phyloP scores from a whole-genome alignment of 2,888 invertebrate species.

The Pinctada fucata region DNA sequence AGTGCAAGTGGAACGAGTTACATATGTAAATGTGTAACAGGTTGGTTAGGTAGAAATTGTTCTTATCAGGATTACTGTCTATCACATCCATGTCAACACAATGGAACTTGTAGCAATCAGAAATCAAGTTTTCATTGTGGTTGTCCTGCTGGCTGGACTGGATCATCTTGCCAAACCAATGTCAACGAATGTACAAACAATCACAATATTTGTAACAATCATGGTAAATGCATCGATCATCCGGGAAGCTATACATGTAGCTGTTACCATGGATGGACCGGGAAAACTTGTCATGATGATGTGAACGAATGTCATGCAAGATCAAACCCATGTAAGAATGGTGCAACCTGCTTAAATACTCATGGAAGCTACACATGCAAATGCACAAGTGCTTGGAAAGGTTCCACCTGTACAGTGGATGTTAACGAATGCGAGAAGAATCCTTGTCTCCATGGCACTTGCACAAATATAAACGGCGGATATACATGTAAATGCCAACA shows the following conservation, averaged over 20 bases:
- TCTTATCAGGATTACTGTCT: conserved; percentile 10
- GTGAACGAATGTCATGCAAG: conserved; percentile 15
- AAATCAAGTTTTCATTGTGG: not conserved
- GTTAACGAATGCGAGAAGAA: conserved; percentile 16
- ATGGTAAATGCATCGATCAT: no score
- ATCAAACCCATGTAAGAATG: conserved; percentile 12
- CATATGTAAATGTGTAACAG: conserved; percentile 19
- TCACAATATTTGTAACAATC: no score
- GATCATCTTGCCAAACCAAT: conserved; percentile 17
- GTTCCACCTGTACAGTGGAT: conserved; percentile 11
- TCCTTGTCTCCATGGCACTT: conserved; percentile 14
- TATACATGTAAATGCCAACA: conserved; percentile 4
- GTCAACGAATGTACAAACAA: no score
- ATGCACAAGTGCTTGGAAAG: conserved; percentile 18
- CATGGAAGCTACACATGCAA: conserved; percentile 18
- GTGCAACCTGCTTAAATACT: conserved; percentile 22
- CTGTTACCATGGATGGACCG: no score
- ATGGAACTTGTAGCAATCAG: no score
- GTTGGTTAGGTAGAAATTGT: conserved; percentile 24
- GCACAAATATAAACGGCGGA: not conserved
- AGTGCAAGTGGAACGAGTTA: conserved; percentile 4
- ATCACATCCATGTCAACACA: conserved; percentile 10
- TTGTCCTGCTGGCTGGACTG: conserved; percentile 18
- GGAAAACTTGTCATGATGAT: no score
- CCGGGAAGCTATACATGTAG: no score